Conservation (phyloP, 2,888 invertebrate genomes). For the Hypomecis punctinalis region DNA sequence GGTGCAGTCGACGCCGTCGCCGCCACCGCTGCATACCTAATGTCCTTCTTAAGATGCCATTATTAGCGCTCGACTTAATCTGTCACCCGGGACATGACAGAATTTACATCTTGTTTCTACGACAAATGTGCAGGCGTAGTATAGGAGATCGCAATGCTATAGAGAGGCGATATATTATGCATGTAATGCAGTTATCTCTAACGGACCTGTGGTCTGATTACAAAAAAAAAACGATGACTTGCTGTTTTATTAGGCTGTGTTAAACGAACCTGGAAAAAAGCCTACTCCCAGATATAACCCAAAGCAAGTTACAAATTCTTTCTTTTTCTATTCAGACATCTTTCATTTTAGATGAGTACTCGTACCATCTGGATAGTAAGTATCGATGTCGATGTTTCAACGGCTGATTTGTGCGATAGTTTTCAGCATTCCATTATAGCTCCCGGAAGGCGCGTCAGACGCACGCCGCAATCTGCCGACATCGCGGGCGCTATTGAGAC, state of each 20-base stretch:
- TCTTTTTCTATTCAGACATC: too few species aligned
- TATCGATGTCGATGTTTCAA: neutral
- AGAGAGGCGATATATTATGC: too few species aligned
- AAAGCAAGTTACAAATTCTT: too few species aligned
- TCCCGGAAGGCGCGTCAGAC: conserved; percentile 69
- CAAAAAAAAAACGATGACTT: too few species aligned
- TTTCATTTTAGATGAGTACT: too few species aligned
- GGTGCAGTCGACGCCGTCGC: conserved; percentile 63
- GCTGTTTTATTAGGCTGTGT: too few species aligned
- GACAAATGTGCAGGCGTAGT: neutral
- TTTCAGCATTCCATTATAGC: conserved; percentile 57
- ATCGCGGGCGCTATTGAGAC: conserved; percentile 81
- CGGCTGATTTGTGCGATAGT: conserved; percentile 22
- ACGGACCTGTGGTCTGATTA: too few species aligned
- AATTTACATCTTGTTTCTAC: conserved; percentile 7
- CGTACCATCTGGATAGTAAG: too few species aligned
- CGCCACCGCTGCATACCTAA: conserved; percentile 74
- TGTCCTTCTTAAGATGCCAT: conserved; percentile 67
- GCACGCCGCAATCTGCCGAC: conserved; percentile 71
- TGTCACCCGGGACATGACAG: conserved; percentile 43
- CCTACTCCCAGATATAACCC: too few species aligned
- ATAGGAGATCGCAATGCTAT: neutral
- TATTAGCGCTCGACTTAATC: conserved; percentile 61
- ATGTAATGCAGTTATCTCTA: neutral
- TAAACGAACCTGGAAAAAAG: too few species aligned